phyloP scores from a whole-genome alignment of 2,888 invertebrate genomes.

The Teleogryllus oceanicus region DNA sequence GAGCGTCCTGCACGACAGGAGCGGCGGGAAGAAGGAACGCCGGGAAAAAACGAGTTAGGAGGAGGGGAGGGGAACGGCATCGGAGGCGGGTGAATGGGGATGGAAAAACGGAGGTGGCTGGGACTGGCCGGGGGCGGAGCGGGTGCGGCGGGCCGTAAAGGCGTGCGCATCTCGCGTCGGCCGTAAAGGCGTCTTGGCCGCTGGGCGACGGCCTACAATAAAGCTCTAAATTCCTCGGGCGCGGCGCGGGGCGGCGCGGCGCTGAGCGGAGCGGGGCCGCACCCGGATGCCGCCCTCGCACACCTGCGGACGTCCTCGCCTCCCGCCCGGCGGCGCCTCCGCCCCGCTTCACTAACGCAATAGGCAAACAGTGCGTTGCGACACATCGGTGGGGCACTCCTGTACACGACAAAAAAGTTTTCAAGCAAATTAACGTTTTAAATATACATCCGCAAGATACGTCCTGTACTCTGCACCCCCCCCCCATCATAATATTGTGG shows the following conservation, averaged over 20 bases:
- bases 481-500: too few relatives aligned
- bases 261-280: background rate
- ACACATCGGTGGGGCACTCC: too few relatives aligned
- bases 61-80: background rate
- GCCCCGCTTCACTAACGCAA: too few relatives aligned
- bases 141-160: background rate
- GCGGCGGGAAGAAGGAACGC: too few relatives aligned
- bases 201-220: background rate
- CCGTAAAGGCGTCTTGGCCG: background rate
- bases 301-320: background rate
- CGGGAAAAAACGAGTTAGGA: too few relatives aligned
- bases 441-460: too few relatives aligned
- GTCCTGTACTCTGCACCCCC: too few relatives aligned
- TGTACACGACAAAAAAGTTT: too few relatives aligned
- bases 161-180: conserved; percentile 4
- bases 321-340: background rate
- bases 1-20: too few relatives aligned
- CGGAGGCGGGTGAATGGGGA: background rate
- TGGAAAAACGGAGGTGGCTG: background rate
- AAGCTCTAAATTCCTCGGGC: conserved; percentile 3
- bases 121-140: background rate
- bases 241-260: background rate
- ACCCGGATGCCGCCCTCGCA: background rate
- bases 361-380: too few relatives aligned
- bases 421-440: too few relatives aligned